phyloP scores from a whole-genome alignment of 2,113 vertebrate genomes.

The Podarcis muralis region DNA sequence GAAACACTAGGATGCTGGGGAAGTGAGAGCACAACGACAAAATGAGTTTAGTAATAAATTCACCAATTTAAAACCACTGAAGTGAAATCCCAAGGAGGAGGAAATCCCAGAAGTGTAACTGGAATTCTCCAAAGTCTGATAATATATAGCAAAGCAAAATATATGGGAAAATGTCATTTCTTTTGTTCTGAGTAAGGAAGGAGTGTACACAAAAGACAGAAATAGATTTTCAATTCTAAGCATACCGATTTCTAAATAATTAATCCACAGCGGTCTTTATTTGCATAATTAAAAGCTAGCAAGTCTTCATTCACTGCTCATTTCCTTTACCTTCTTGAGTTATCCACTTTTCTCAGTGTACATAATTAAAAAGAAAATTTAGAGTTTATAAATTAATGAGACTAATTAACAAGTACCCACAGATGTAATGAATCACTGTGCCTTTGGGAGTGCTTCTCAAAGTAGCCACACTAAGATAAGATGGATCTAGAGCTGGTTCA shows the following conservation, averaged over 20 bases:
- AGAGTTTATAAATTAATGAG: conserved; percentile 56
- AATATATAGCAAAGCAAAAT: not conserved
- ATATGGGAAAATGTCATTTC: conserved; percentile 25
- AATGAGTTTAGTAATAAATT: not conserved
- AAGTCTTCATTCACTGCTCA: conserved; percentile 50
- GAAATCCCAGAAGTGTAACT: not conserved
- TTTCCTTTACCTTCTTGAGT: conserved; percentile 63
- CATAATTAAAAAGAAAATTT: conserved; percentile 62
- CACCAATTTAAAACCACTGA: not conserved
- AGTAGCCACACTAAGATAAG: not conserved
- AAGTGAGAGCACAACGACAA: not conserved
- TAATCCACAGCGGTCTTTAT: conserved; percentile 36
- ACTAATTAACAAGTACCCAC: conserved; percentile 40
- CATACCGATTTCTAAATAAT: conserved; percentile 59
- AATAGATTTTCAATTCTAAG: conserved; percentile 57
- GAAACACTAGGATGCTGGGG: no score
- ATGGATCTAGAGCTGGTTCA: not conserved
- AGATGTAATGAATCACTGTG: conserved; percentile 15
- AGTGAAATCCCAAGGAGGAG: not conserved
- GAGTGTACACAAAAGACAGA: not conserved
- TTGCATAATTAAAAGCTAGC: conserved; percentile 66
- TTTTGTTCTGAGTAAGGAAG: conserved; percentile 37
- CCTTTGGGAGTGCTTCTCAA: not conserved
- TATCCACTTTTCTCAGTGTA: conserved; percentile 6
- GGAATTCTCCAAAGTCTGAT: not conserved